Evolutionary conservation across 1,140 invertebrate species (phyloP), one percentile per base, ranked within the genome.

Genomic region (Harpegnathos saltator): DNA sequence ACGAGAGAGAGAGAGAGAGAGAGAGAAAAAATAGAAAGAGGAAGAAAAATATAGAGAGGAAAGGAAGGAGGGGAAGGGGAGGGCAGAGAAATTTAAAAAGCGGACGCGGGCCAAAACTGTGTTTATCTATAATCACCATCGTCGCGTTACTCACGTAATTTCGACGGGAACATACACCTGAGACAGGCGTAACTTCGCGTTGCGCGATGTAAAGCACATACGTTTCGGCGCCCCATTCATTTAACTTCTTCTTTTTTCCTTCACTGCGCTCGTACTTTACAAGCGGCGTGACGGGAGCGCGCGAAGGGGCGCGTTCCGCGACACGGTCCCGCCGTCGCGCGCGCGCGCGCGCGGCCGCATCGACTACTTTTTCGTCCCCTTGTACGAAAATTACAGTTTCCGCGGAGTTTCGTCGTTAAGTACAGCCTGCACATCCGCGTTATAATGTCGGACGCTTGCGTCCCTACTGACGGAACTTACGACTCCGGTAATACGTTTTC

Each of bases 381-480:
- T 71, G 84, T 87, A 85, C 82, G 91, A 92, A 93, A 94, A 93
- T 93, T 93, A 92, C 91, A 92, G 92, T 93, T 94, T 92, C 90
- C 89, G 89, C 69, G 78, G 91, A 93, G 93, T 94, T 93, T 91
- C 90, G 91, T 91, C 92, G 92, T 94, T 94, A 93, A 93, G 89
- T 93, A 93, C 93, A 93, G 91, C 92, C 91, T 94, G 93, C 90
- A 93, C 93, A 92, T 93, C 90, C 91, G 86, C 82, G 91, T 93
- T 93, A 93, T 91, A 92, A 92, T 92, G 91, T 90, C 83, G 88
- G 77, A 71, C 86, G 69, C 74, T 71, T 82, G 85, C 88, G 87
- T 68, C 78, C 86, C 83, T 85, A 85, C 85, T 85, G 78, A 85
- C 89, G 83, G 85, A 93, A 93, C 92, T 93, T 92, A 91, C 89